phyloP scores from a whole-genome alignment of 1,140 invertebrate species.

The Thereuonema tuberculata region DNA sequence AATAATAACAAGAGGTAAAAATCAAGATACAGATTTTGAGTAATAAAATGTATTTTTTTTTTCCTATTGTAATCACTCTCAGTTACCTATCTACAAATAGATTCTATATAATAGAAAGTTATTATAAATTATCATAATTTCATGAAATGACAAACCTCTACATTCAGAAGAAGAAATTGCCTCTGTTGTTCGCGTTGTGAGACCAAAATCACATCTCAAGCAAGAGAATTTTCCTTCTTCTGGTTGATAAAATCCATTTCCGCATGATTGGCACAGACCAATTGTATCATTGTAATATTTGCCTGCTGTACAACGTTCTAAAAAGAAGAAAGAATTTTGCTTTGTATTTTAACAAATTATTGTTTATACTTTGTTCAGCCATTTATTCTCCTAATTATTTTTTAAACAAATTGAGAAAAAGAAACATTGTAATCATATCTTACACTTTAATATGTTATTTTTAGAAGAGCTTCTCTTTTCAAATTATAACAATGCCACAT shows the following conservation, averaged over 20 bases:
- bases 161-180: conserved; percentile 53
- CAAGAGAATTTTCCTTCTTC: conserved; percentile 82
- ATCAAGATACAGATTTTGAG: not conserved
- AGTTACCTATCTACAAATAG: not conserved
- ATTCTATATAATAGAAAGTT: not conserved
- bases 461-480: too few relatives aligned
- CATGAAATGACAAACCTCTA: conserved; percentile 24
- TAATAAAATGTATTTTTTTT: not conserved
- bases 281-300: conserved; percentile 78
- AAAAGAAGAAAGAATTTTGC: conserved; percentile 18
- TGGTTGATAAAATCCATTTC: conserved; percentile 86
- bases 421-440: too few relatives aligned
- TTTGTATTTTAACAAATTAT: not conserved
- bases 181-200: conserved; percentile 81
- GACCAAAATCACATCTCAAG: conserved; percentile 72
- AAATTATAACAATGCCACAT: not conserved
- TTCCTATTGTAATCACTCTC: not conserved
- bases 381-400: not conserved
- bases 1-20: not conserved
- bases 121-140: not conserved
- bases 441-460: too few relatives aligned
- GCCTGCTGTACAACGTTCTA: conserved; percentile 75
- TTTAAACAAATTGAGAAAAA: not conserved
- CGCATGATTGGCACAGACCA: conserved; percentile 74
- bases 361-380: too few relatives aligned